Base-by-base conservation (phyloP, 2,113 vertebrate species). In the Entosphenus tridentatus region DNA sequence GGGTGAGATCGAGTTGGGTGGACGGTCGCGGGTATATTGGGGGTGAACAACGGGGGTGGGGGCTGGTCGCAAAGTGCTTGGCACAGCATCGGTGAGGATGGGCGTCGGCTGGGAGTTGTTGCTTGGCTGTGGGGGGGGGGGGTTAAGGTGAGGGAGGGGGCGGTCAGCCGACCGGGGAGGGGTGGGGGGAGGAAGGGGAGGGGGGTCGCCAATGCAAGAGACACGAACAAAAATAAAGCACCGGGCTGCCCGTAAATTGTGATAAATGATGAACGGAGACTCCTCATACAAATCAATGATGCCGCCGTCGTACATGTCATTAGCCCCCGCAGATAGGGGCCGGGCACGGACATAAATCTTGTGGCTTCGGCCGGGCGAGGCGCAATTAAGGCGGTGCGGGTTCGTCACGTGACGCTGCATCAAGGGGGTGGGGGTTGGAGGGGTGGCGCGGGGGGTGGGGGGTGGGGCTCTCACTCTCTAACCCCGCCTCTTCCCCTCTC, bases 261-360 rank as follows among this genome's bases (percentile, higher is more conserved):
- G 93, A 96, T 96, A 95, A 93, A 96, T 97, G 92, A 87, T 91
- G 86, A 90, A 85, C 83, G 88, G 93, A 93, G 93, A 87, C 84
- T 85, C 88, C 90, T 95, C 89, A 95, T 95, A 98, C 90, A 96
- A 96, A 98, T 98, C 93, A 97, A 98, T 98, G 93, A 88, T 86
- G 92, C 89, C 84, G 86, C 87, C 86, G 39, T 39, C 39, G 89
- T 97, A 87, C 85, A 88, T 97, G 89, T 96, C 92, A 96, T 96
- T 98, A 98, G 92, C 87, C 88, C 83, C 87, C 86, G 86, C 85
- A 89, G 85, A 85, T 85, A 87, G 87, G 88, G 89, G 87, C 84
- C 82, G 90, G 90, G 92, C 93, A 95, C 84, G 84, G 81, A 86
- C 84, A 96, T 98, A 96, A 98, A 98, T 96, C 93, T 96, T 85